These are phyloP conservation scores for Octopus bimaculoides DNA, from an alignment of 1,140 invertebrate species.

Conservation along the genomic window DNA sequence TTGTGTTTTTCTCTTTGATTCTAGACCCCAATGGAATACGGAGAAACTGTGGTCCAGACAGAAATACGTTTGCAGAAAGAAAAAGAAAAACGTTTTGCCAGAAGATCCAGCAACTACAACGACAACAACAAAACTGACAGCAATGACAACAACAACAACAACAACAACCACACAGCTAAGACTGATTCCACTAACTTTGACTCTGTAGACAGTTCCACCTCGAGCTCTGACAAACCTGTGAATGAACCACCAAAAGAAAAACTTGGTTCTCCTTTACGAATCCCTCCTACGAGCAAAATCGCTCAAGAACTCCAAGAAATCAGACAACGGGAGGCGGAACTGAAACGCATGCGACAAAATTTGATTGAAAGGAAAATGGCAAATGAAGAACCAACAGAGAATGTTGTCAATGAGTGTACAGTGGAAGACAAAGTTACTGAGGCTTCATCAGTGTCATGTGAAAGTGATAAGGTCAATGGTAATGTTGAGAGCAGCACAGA, in stretches of 20 bases:
- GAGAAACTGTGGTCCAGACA: conserved; percentile 55
- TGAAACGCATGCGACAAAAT: conserved; percentile 41
- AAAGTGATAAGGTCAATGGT: background rate
- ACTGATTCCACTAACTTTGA: background rate
- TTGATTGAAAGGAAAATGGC: background rate
- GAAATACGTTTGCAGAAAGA: conserved; percentile 57
- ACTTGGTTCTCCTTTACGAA: background rate
- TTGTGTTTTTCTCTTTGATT: conserved; percentile 17
- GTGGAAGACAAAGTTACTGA: conserved; percentile 13
- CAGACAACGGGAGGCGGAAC: conserved; percentile 58
- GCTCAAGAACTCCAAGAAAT: conserved; percentile 59
- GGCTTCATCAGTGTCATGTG: conserved; percentile 16
- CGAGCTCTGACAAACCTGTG: conserved; percentile 16
- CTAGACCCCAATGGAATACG: conserved; percentile 23
- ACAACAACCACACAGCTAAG: background rate
- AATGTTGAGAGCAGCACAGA: too few relatives aligned
- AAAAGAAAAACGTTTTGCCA: conserved; percentile 48
- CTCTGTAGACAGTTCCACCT: conserved; percentile 5
- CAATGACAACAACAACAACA: conserved; percentile 1
- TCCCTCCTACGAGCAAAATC: conserved; percentile 46
- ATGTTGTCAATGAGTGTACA: background rate
- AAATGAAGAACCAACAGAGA: background rate
- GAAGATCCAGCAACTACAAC: conserved; percentile 24
- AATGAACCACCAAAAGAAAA: background rate
- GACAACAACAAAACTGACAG: conserved; percentile 8